phyloP scores from a whole-genome alignment of 2,888 invertebrate genomes.

The Lomographa bimaculata region DNA sequence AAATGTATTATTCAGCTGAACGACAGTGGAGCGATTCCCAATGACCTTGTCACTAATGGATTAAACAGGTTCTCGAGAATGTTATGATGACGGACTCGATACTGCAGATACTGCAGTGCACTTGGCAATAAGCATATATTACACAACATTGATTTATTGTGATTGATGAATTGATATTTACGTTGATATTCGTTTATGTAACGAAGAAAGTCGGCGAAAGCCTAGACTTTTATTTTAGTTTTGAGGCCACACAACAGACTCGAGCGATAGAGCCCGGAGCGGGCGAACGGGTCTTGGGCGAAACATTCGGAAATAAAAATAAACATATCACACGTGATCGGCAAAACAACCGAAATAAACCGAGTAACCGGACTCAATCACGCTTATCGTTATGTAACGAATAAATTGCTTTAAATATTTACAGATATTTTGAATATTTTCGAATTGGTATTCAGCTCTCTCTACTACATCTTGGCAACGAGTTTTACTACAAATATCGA shows the following conservation, averaged over 20 bases:
- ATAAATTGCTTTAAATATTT: conserved; percentile 36
- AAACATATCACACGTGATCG: conserved; percentile 58
- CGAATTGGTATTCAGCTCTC: conserved; percentile 41
- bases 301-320: conserved; percentile 57
- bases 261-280: conserved; percentile 22
- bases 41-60: conserved; percentile 23
- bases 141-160: background rate
- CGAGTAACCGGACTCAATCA: conserved; percentile 46
- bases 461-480: conserved; percentile 45
- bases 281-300: conserved; percentile 26
- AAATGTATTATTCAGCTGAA: conserved; percentile 41
- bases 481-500: conserved; percentile 1
- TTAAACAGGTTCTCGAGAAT: conserved; percentile 16
- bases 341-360: conserved; percentile 56
- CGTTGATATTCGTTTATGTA: conserved; percentile 6
- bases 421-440: conserved; percentile 32
- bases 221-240: conserved; percentile 30
- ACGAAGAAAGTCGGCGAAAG: conserved; percentile 20
- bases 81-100: conserved; percentile 1
- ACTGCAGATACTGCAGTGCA: background rate
- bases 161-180: conserved; percentile 1
- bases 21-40: conserved; percentile 3
- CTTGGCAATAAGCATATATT: conserved; percentile 6
- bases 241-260: conserved; percentile 20
- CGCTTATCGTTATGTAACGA: conserved; percentile 45